Conservation (phyloP, 2,797 vertebrate species). For the Sebastes miniatus region DNA sequence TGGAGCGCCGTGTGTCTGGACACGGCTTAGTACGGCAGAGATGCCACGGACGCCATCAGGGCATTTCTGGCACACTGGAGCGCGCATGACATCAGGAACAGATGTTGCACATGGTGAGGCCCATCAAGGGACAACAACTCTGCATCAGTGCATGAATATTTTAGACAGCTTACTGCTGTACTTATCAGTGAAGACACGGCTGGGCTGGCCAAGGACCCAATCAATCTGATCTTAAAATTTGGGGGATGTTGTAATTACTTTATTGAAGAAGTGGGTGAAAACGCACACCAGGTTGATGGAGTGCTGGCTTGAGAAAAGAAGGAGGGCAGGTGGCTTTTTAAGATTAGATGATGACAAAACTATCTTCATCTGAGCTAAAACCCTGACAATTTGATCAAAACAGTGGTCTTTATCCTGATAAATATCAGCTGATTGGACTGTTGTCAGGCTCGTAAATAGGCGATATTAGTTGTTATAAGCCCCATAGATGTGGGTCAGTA, state of each 20-base stretch:
- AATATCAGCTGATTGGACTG: background rate
- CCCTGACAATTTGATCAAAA: background rate
- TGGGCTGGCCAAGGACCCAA: slow-evolving; percentile 52
- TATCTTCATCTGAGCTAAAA: background rate
- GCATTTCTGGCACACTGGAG: slow-evolving; percentile 73
- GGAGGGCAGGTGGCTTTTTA: background rate
- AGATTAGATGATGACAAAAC: slow-evolving; percentile 14
- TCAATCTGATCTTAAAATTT: slow-evolving; percentile 61
- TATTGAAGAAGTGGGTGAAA: slow-evolving; percentile 34
- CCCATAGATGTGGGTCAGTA: too few species aligned
- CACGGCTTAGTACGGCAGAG: slow-evolving; percentile 48
- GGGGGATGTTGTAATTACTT: slow-evolving; percentile 43
- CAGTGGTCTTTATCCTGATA: background rate
- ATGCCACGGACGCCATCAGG: slow-evolving; percentile 62
- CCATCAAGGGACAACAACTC: slow-evolving; percentile 77
- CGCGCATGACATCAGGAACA: slow-evolving; percentile 79
- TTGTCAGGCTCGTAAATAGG: too few species aligned
- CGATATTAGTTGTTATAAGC: too few species aligned
- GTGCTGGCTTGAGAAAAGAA: slow-evolving; percentile 27
- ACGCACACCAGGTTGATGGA: slow-evolving; percentile 18
- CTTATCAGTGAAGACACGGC: slow-evolving; percentile 70
- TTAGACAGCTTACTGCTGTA: slow-evolving; percentile 78
- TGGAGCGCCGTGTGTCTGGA: slow-evolving; percentile 46
- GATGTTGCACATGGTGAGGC: slow-evolving; percentile 78
- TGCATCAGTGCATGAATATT: slow-evolving; percentile 80